Evolutionary conservation across 2,113 vertebrate species (phyloP).

Genomic region (Aramus guarauna): DNA sequence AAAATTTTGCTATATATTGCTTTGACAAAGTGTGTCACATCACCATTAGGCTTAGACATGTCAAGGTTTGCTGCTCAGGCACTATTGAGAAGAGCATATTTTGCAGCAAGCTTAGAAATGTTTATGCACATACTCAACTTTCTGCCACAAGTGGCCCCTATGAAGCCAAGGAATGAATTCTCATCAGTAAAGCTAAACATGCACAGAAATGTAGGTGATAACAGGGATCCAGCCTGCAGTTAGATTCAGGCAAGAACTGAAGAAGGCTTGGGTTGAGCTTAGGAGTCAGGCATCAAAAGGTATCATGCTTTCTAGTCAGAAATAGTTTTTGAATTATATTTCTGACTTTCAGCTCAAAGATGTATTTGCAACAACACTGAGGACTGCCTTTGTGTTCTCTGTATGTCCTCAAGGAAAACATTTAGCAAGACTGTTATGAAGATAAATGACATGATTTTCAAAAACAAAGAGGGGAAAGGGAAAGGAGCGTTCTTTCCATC

Average conservation of each 20-base stretch:
- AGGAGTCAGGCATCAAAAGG: background rate
- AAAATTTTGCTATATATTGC: background rate
- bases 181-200: background rate
- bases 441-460: background rate
- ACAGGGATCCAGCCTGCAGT: background rate
- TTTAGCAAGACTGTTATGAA: background rate
- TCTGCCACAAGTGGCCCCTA: accelerated
- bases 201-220: background rate
- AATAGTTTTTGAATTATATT: background rate
- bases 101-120: background rate
- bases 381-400: background rate
- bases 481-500: background rate
- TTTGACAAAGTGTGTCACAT: background rate
- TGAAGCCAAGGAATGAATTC: background rate
- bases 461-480: background rate
- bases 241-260: background rate
- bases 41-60: background rate
- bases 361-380: background rate
- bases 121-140: background rate
- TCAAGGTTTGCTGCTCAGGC: background rate
- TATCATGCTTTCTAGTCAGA: background rate
- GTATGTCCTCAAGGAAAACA: background rate
- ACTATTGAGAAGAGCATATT: background rate
- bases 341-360: background rate
- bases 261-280: background rate